Conservation (phyloP, 1,140 invertebrate genomes). For the Goniozus legneri region DNA sequence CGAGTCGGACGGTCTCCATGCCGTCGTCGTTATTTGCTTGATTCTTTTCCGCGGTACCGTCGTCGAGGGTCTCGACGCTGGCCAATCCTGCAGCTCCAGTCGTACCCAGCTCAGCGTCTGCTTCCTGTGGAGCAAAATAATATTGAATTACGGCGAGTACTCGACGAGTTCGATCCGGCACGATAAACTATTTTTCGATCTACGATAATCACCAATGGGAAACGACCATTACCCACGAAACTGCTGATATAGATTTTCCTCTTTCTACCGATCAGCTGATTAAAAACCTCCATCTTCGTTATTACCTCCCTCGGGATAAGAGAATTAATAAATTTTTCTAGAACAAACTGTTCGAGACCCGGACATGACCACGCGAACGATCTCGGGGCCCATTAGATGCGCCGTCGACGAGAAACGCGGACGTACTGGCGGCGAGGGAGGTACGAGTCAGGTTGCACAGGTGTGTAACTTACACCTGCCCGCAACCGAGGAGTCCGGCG, state of each 20-base stretch:
- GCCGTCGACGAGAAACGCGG: constrained; percentile 13
- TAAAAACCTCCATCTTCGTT: too few relatives aligned
- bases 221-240: constrained; percentile 17
- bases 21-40: constrained; percentile 72
- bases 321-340: too few relatives aligned
- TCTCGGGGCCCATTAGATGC: constrained; percentile 1
- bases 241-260: constrained; percentile 24
- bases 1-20: constrained; percentile 66
- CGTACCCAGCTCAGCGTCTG: constrained; percentile 52
- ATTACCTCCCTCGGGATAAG: too few relatives aligned
- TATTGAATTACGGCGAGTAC: too few relatives aligned
- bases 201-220: background rate
- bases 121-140: constrained; percentile 42
- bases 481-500: background rate
- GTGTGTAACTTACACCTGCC: constrained; percentile 31
- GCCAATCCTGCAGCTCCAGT: constrained; percentile 62
- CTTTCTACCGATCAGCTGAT: constrained; percentile 15
- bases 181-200: too few relatives aligned
- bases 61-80: constrained; percentile 73
- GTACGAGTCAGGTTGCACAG: constrained; percentile 28
- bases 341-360: too few relatives aligned
- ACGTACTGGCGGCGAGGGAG: constrained; percentile 20
- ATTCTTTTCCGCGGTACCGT: constrained; percentile 60
- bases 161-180: too few relatives aligned
- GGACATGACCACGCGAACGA: too few relatives aligned